Evolutionary conservation across 1,140 invertebrate genomes (phyloP), one percentile per base, ranked within the genome.

Genomic region (Drosophila azteca): DNA sequence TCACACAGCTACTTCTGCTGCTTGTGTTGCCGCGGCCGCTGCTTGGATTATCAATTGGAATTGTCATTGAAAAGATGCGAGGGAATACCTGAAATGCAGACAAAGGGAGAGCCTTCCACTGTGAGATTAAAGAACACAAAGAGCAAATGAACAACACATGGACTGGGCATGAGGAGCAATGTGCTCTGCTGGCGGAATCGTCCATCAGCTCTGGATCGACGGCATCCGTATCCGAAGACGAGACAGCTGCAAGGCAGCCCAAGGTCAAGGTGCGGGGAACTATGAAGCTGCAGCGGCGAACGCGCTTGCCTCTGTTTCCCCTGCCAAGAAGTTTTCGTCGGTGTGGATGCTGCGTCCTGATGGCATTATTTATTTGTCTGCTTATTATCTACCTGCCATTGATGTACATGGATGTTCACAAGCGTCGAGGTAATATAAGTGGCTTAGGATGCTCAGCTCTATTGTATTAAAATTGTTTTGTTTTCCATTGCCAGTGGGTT

Each of bases 361-460:
- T 26, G 15, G 48, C 24, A 13, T 58, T 52, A 17, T 3, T 70
- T 17, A 13, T 64, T 2, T 46, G 64, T 7, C 6, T 80, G 9
- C 35, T 84, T n/a, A 24, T 81, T 6, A 62, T 66, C 41, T 81
- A 77, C 82, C 68, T 84, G 68, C 82, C 77, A 0, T 61, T 74
- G 9, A 60, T 79, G 0, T 84, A 59, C 39, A 63, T 84, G 43
- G 62, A 87, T 49, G 64, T 64, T n/a, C 82, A 70, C 43, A 74
- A 69, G 24, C 68, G 81, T 17, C 58, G 62, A 50, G 78, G 81
- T 84, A 22, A 61, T 68, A 46, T 3, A 61, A 44, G 43, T 3
- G 11, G n/a, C 29, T 35, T 24, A 44, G 4, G 11, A 43, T 17
- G n/a, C 9, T 26, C 26, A 13, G 48, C 6, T 15, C 6, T 59